Evolutionary conservation across 2,113 vertebrate genomes (phyloP).

Genomic region (Eretmodus cyanostictus): DNA sequence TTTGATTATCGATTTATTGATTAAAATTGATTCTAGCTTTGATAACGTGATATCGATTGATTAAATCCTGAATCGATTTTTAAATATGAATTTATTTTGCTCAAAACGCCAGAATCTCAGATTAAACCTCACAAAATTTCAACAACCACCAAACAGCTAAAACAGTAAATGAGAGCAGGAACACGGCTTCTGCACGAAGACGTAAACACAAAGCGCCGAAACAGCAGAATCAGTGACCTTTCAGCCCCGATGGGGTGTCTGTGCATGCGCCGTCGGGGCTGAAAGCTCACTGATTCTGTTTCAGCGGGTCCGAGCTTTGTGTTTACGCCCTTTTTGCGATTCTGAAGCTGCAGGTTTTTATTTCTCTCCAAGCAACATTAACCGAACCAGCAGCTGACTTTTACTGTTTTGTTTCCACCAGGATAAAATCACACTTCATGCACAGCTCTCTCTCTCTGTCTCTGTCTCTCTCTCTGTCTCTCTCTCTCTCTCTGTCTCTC

Average conservation of each 20-base stretch:
- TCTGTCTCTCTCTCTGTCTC: rapidly evolving
- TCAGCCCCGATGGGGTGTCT: too few relatives aligned
- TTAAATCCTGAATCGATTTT: neutral
- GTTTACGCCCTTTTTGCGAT: too few relatives aligned
- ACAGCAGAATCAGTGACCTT: too few relatives aligned
- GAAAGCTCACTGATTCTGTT: too few relatives aligned
- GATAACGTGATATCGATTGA: neutral
- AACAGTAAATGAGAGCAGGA: neutral
- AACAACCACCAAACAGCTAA: neutral
- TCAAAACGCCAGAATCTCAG: neutral
- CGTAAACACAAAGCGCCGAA: neutral
- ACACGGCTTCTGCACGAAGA: rapidly evolving
- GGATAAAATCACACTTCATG: too few relatives aligned
- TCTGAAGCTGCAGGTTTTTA: too few relatives aligned
- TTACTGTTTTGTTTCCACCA: too few relatives aligned
- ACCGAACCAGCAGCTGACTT: too few relatives aligned
- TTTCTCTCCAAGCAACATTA: too few relatives aligned
- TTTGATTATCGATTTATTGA: neutral
- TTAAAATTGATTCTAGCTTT: neutral
- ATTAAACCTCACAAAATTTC: neutral
- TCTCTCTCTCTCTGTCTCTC: rapidly evolving
- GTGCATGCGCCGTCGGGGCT: too few relatives aligned
- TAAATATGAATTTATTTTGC: neutral
- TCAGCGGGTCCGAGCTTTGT: too few relatives aligned
- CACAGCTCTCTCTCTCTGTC: rapidly evolving